Evolutionary conservation across 2,888 invertebrate species (phyloP), one percentile per base, ranked within the genome.

Genomic region (Diploptera punctata): DNA sequence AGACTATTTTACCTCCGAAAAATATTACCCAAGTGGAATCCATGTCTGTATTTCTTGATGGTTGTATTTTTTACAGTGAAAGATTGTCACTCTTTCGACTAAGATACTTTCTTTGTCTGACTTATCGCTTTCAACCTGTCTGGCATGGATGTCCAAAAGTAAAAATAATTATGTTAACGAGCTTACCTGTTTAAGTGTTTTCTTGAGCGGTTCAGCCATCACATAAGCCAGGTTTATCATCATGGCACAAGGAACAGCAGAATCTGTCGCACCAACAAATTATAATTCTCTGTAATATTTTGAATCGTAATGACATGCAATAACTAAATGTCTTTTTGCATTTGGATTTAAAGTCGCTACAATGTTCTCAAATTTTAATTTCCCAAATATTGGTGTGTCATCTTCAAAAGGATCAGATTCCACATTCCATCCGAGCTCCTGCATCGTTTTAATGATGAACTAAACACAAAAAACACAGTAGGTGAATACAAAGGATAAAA

Each of bases 171-270:
- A 10, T 5, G 7, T 7, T 33, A 33, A 10, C 10, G 33, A 3
- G 31, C 65, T 65, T 44, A 47, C 65, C 65, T 26, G 13, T 9
- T 26, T 1, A 0, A 44, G 18, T 1, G 44, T 47, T 16, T 18
- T 16, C 0, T 83, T 78, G n/a, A 95, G 81, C 68, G 89, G 84
- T 0, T 82, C 79, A 19, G 88, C 82, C 87, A 95, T 86, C 19
- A 91, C 89, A 75, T 88, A 85, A 0, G 94, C 95, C 47, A 96
- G 81, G 81, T 96, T 93, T 2, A 97, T 85, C 83, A 97, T 85
- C 91, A 96, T 95, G 1, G 95, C 91, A 80, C 98, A 98, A 0
- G 98, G 98, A 1, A 98, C 97, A 0, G 98, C 98, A 0, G 98
- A 98, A 81, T 99, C 98, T 0, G 93, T 97, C 0, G 98, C 98